Evolutionary conservation across 2,113 vertebrate genomes (phyloP).

Genomic region (Panthera uncia): DNA sequence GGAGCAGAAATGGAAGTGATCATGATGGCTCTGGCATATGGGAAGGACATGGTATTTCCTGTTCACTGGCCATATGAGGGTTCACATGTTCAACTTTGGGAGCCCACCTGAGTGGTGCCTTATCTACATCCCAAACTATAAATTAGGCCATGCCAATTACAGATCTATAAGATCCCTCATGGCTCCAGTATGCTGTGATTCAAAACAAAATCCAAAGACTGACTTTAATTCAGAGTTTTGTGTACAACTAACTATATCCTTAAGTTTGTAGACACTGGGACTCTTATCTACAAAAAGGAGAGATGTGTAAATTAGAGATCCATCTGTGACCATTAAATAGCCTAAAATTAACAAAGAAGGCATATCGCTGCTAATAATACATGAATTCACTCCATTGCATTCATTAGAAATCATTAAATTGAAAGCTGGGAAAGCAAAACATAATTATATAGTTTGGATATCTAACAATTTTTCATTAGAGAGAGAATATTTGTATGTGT

Average conservation of each 20-base stretch:
- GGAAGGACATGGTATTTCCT: not conserved
- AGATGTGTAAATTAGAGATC: slow-evolving; percentile 1
- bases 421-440: not conserved
- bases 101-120: not conserved
- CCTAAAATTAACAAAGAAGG: slow-evolving; percentile 49
- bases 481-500: not conserved
- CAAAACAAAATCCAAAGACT: not conserved
- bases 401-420: slow-evolving; percentile 34
- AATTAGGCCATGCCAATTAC: not conserved
- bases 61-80: not conserved
- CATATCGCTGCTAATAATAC: not conserved
- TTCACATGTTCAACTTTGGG: not conserved
- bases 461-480: not conserved
- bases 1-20: not conserved
- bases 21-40: not conserved
- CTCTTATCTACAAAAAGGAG: not conserved
- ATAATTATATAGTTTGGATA: slow-evolving; percentile 22
- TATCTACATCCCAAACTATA: not conserved
- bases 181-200: not conserved
- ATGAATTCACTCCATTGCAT: slow-evolving; percentile 26
- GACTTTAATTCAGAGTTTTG: not conserved
- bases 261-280: not conserved
- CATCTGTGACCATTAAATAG: slow-evolving; percentile 25
- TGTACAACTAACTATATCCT: not conserved
- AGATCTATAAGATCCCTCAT: not conserved